Base-by-base conservation (phyloP, 1,140 invertebrate genomes). In the Brachionus rotundiformis region DNA sequence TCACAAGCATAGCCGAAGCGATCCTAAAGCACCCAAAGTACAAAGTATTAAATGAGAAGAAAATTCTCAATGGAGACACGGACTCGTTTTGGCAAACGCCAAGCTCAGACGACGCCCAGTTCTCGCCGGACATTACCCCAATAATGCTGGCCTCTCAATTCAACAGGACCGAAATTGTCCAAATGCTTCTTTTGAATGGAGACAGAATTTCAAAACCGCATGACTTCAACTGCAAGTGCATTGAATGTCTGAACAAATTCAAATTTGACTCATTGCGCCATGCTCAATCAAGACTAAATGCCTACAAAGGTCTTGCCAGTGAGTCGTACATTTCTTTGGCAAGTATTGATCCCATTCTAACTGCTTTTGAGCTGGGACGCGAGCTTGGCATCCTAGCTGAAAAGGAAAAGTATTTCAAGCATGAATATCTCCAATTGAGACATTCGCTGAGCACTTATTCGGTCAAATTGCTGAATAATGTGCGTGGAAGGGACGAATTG, bases 241-340 rank as follows among this genome's bases (percentile, higher is more conserved):
- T 86, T 3, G 89, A 90, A 81, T 86, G 87, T 59, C 90, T 90
- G 84, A 89, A 88, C 86, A 89, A 85, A 82, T 84, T 85, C 81
- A 85, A 84, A 84, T 86, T 85, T 82, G 86, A 88, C 82, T 84
- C 85, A 49, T 83, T 87, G n/a, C 82, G 86, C 2, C 82, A 83
- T 65, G 83, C 83, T 13, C 79, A 82, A 59, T 87, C 85, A 27
- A 82, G 88, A 29, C 81, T 88, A 10, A 87, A 88, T 82, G 86
- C 86, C 1, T 88, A 87, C 83, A 76, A 85, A 65, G 87, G 85
- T 0, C 82, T 88, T 80, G 84, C 87, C 0, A 87, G 86, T 82
- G 86, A 87, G 71, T 89, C 90, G 0, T 92, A 91, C 83, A 91
- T 93, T 76, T 91, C 91, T 33, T 89, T 92, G 81, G 90, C 90